A percentile compares a stretch with the other conserved stretches of the same genome.
These are phyloP conservation scores for Phallusia fumigata DNA, from an alignment of 23 tunicate genomes.

Conservation along the genomic window DNA sequence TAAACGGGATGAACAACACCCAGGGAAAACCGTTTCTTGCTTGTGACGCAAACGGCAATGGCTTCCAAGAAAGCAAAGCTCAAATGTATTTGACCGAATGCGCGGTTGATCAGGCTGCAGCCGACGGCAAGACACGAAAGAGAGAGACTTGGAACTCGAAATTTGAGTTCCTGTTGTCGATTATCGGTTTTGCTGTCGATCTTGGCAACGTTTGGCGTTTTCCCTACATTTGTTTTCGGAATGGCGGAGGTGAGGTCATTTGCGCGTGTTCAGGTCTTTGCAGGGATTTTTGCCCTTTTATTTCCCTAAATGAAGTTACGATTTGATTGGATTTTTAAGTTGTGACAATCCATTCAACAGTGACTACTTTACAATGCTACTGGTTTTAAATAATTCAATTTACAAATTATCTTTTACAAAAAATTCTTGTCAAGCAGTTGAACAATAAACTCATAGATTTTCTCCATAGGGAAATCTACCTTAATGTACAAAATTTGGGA, in stretches of 20 bases:
- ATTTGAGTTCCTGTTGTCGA: constrained; percentile 63
- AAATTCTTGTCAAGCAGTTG: no score
- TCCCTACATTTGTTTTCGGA: constrained; percentile 71
- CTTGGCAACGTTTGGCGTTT: constrained; percentile 93
- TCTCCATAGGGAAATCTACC: no score
- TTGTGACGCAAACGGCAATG: background rate
- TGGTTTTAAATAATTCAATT: no score
- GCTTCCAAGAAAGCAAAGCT: background rate
- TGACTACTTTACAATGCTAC: no score
- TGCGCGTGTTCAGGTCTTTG: background rate
- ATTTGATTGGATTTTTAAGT: no score
- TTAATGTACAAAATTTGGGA: no score
- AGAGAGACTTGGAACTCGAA: constrained; percentile 69
- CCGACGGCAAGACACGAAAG: constrained; percentile 39
- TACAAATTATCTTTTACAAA: no score
- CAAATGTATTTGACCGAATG: background rate
- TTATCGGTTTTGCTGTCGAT: constrained; percentile 89
- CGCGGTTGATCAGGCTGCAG: background rate
- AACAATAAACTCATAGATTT: no score
- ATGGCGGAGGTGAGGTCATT: constrained; percentile 83
- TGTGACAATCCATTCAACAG: no score
- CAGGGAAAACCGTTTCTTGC: background rate
- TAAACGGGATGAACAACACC: background rate
- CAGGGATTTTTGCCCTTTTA: background rate
- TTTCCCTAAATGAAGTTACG: no score